These are phyloP conservation scores for Pyralis farinalis DNA, from an alignment of 2,888 invertebrate genomes.

Conservation along the genomic window DNA sequence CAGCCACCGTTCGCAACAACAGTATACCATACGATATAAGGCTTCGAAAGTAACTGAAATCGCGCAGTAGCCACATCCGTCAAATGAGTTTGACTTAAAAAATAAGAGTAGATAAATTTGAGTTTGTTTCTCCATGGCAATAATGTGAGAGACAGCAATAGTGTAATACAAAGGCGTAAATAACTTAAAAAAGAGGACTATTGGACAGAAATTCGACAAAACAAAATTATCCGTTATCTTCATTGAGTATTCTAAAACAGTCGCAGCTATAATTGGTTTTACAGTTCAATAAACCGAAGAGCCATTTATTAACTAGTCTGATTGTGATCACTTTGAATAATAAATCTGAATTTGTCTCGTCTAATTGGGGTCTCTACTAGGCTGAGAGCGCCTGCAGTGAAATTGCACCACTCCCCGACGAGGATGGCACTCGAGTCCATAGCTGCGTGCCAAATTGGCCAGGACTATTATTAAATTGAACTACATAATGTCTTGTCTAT, in stretches of 20 bases:
- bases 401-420: slow-evolving; percentile 55
- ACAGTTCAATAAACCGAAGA: slow-evolving; percentile 26
- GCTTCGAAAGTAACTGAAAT: no score
- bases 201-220: no score
- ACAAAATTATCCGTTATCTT: not conserved
- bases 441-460: slow-evolving; percentile 54
- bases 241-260: not conserved
- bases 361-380: slow-evolving; percentile 69
- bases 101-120: no score
- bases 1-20: no score
- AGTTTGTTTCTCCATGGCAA: no score
- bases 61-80: no score
- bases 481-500: slow-evolving; percentile 45
- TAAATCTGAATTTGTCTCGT: slow-evolving; percentile 62
- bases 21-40: no score
- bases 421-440: slow-evolving; percentile 39
- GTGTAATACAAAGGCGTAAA: no score
- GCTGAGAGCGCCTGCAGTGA: slow-evolving; percentile 43
- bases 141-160: no score
- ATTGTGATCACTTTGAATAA: slow-evolving; percentile 52
- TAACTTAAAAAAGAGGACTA: no score
- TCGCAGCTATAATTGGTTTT: slow-evolving; percentile 14
- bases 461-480: slow-evolving; percentile 58
- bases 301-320: slow-evolving; percentile 50
- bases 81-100: no score